Evolutionary conservation across 2,888 invertebrate genomes (phyloP).

Genomic region (Xiphydria camelus): DNA sequence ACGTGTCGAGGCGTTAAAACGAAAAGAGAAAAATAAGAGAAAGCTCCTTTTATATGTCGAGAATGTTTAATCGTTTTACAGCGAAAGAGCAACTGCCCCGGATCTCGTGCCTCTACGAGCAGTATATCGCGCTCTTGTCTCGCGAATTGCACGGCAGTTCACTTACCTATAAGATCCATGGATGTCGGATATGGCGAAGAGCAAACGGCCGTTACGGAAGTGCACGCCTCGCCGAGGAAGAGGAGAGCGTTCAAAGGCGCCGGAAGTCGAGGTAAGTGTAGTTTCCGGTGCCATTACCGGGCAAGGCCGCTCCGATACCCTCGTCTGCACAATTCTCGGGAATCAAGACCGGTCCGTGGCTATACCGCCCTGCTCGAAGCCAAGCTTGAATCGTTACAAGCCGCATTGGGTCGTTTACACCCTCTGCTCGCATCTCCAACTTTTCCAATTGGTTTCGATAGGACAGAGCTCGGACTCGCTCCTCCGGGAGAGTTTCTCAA

Average conservation of each 20-base stretch:
- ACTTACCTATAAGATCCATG: conserved; percentile 44
- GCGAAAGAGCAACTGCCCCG: too few relatives aligned
- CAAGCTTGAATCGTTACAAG: background rate
- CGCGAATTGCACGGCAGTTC: too few relatives aligned
- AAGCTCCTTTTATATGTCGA: too few relatives aligned
- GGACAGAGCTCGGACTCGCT: too few relatives aligned
- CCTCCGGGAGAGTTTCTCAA: too few relatives aligned
- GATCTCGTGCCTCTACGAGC: too few relatives aligned
- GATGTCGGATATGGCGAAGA: conserved; percentile 36
- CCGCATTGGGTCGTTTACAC: background rate
- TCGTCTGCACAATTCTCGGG: conserved; percentile 23
- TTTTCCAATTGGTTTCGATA: too few relatives aligned
- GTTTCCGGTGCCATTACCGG: conserved; percentile 50
- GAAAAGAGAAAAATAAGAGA: too few relatives aligned
- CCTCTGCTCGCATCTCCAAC: background rate
- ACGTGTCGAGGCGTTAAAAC: too few relatives aligned
- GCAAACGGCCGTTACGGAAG: conserved; percentile 31
- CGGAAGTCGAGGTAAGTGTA: conserved; percentile 48
- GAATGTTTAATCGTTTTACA: too few relatives aligned
- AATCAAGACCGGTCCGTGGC: conserved; percentile 2
- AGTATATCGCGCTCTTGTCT: too few relatives aligned
- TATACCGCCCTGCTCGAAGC: background rate
- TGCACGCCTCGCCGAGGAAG: conserved; percentile 17
- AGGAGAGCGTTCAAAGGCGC: conserved; percentile 34
- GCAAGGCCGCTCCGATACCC: conserved; percentile 32